These are phyloP conservation scores for Rhinoraja longicauda DNA, from an alignment of 2,797 vertebrate genomes.

Conservation along the genomic window DNA sequence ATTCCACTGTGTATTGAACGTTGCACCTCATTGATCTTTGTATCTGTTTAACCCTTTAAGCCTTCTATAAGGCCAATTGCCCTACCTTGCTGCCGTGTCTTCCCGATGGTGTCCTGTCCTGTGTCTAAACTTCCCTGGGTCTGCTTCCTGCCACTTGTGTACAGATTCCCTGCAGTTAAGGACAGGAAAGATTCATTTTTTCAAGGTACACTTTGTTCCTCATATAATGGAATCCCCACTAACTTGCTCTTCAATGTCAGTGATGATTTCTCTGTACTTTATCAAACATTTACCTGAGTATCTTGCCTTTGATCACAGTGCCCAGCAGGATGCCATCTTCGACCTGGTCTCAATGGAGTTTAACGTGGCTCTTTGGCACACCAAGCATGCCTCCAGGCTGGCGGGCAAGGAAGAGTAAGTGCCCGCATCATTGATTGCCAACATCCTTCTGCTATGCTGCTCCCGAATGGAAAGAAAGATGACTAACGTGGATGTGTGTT, in stretches of 20 bases:
- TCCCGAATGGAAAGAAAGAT: background rate
- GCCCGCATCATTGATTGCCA: background rate
- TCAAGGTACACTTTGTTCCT: background rate
- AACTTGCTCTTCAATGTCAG: slow-evolving; percentile 29
- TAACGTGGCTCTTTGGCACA: slow-evolving; percentile 91
- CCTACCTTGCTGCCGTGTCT: too few relatives aligned
- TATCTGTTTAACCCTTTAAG: too few relatives aligned
- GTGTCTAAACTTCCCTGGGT: too few relatives aligned
- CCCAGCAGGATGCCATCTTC: slow-evolving; percentile 92
- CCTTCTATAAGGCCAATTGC: too few relatives aligned
- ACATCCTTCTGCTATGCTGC: background rate
- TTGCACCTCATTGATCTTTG: too few relatives aligned
- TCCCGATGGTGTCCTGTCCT: too few relatives aligned
- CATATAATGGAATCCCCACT: background rate
- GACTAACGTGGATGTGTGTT: background rate
- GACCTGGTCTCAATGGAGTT: slow-evolving; percentile 90
- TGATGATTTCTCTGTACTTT: slow-evolving; percentile 38
- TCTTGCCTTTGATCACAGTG: slow-evolving; percentile 54
- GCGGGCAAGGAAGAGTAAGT: slow-evolving; percentile 96
- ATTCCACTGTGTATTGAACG: too few relatives aligned
- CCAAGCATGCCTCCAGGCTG: slow-evolving; percentile 87
- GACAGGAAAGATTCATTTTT: background rate
- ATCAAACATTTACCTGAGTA: slow-evolving; percentile 40
- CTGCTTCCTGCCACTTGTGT: background rate
- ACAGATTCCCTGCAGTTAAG: background rate